These are phyloP conservation scores for Cetoscarus ocellatus DNA, from an alignment of 2,797 vertebrate genomes.

Conservation along the genomic window DNA sequence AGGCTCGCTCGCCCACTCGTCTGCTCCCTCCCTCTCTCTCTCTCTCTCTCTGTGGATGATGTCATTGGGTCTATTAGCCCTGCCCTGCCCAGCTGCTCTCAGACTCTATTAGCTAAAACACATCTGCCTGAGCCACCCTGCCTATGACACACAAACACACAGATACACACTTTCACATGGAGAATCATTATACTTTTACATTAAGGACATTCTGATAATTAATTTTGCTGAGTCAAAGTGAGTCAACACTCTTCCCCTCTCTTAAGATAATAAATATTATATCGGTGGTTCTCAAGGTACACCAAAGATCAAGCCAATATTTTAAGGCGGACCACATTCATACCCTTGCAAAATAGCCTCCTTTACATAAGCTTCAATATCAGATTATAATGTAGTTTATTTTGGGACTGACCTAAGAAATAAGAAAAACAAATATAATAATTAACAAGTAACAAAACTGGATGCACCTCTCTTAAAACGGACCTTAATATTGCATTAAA, in stretches of 20 bases:
- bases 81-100: conserved; percentile 85
- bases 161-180: conserved; percentile 3
- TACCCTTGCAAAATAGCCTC: too few relatives aligned
- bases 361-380: too few relatives aligned
- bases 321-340: too few relatives aligned
- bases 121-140: conserved; percentile 75
- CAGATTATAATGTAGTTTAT: too few relatives aligned
- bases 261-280: too few relatives aligned
- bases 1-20: conserved; percentile 60
- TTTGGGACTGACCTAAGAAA: too few relatives aligned
- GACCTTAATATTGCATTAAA: too few relatives aligned
- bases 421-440: too few relatives aligned
- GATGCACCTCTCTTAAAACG: too few relatives aligned
- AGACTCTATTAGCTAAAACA: conserved; percentile 81
- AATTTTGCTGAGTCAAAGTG: neutral
- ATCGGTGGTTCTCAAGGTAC: too few relatives aligned
- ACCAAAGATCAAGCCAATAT: too few relatives aligned
- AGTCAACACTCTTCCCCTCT: neutral
- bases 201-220: conserved; percentile 10
- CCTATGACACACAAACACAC: conserved; percentile 26
- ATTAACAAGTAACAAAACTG: too few relatives aligned
- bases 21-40: conserved; percentile 68
- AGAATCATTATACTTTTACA: neutral
- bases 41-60: conserved; percentile 82
- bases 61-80: conserved; percentile 89